Percentiles rank a stretch among this genome's conserved stretches.
These are phyloP conservation scores for Grus americana DNA, from an alignment of 2,113 vertebrate genomes.

Conservation along the genomic window DNA sequence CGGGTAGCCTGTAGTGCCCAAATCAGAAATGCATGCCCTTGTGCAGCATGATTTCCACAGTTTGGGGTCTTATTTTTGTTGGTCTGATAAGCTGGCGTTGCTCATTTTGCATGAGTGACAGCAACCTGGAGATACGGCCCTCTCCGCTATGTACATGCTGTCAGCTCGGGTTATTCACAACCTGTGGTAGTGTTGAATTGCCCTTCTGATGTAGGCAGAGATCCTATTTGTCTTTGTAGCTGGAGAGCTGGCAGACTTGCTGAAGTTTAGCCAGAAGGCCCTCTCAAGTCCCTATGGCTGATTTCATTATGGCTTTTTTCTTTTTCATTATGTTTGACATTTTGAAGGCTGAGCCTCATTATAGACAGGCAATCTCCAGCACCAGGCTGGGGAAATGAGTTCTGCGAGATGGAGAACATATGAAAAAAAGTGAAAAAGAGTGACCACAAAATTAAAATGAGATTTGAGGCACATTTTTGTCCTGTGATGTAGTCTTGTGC, in stretches of 20 bases:
- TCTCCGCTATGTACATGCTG: accelerated
- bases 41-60: neutral
- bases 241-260: neutral
- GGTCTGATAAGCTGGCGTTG: neutral
- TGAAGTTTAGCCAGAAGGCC: neutral
- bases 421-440: neutral
- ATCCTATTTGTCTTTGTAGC: neutral
- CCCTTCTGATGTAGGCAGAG: neutral
- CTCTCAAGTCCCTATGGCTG: neutral
- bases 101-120: neutral
- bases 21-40: neutral
- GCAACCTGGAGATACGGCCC: neutral
- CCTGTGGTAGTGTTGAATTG: neutral
- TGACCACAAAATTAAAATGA: neutral
- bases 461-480: neutral
- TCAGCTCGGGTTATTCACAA: neutral
- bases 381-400: constrained; percentile 15
- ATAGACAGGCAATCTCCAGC: neutral
- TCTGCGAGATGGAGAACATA: neutral
- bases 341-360: constrained; percentile 47
- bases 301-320: neutral
- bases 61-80: neutral
- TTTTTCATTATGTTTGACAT: constrained; percentile 50
- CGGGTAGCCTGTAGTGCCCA: neutral
- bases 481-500: neutral